Conservation (phyloP, 2,113 vertebrate species). For the Tyrannus savana region DNA sequence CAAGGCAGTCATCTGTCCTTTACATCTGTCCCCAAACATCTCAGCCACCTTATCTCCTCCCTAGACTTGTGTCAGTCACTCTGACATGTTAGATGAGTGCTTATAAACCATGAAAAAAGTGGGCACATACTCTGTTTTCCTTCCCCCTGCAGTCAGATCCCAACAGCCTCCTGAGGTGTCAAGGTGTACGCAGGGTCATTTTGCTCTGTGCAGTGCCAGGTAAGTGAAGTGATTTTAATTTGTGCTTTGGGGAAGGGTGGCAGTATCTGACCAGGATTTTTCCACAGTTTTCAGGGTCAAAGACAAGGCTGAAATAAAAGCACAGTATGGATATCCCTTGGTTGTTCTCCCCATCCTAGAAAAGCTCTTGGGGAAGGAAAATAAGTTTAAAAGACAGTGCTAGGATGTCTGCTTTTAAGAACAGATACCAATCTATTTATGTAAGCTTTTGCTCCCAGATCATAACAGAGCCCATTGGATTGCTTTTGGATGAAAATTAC, state of each 20-base stretch:
- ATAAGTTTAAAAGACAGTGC: not conserved
- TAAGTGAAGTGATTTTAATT: not conserved
- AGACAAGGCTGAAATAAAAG: not conserved
- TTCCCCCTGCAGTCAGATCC: not conserved
- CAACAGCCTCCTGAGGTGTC: not conserved
- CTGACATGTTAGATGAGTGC: not conserved
- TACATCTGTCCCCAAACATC: not conserved
- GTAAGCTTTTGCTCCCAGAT: not conserved
- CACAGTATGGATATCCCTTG: not conserved
- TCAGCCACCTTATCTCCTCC: not conserved
- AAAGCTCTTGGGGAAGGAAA: not conserved
- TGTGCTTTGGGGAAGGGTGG: not conserved
- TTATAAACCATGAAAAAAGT: not conserved
- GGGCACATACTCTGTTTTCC: not conserved
- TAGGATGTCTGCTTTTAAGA: not conserved
- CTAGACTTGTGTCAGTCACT: not conserved
- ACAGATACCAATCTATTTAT: not conserved
- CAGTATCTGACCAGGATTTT: not conserved
- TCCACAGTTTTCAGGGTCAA: not conserved
- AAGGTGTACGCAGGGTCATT: accelerated
- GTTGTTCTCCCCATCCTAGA: not conserved
- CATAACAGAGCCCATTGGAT: not conserved
- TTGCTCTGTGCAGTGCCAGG: not conserved
- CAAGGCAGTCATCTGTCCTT: not conserved
- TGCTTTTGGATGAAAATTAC: not conserved